Percentiles rank a stretch among this genome's conserved stretches.
Evolutionary conservation across 2,113 vertebrate genomes (phyloP).

Genomic region (Furnarius figulus): DNA sequence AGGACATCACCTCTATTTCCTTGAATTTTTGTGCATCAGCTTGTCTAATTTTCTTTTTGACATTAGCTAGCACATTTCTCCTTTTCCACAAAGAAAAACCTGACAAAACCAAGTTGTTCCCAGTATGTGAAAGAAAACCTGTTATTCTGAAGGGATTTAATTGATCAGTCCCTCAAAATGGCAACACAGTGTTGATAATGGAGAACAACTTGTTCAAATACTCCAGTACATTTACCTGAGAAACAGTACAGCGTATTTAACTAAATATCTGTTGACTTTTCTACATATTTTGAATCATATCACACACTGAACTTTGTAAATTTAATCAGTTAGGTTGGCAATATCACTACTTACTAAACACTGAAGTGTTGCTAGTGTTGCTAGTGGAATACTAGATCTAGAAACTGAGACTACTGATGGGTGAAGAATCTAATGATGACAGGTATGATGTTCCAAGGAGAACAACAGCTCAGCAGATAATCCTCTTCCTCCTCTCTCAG

Average conservation of each 20-base stretch:
- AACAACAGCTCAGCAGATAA: not conserved
- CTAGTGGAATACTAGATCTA: not conserved
- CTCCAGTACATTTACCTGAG: slow-evolving; percentile 6
- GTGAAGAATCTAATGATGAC: slow-evolving; percentile 31
- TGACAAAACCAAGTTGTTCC: slow-evolving; percentile 39
- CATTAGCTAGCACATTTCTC: not conserved
- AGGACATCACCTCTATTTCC: not conserved
- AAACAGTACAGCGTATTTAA: slow-evolving; percentile 22
- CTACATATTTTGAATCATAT: not conserved
- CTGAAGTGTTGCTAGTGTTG: not conserved
- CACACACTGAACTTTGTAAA: slow-evolving; percentile 13
- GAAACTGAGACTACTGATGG: not conserved
- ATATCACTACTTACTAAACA: not conserved
- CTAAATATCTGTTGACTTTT: slow-evolving; percentile 12
- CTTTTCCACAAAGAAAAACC: slow-evolving; percentile 2
- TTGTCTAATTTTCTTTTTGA: slow-evolving; percentile 36
- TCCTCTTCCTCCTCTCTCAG: not conserved
- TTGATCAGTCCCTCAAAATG: slow-evolving; percentile 37
- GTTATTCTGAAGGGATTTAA: slow-evolving; percentile 4
- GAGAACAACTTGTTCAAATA: slow-evolving; percentile 15
- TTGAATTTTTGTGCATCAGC: not conserved
- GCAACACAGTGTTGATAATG: not conserved
- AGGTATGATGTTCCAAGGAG: not conserved
- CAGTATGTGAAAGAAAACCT: slow-evolving; percentile 11
- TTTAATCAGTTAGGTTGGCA: slow-evolving; percentile 26